These are phyloP conservation scores for Metopia argyrocephala DNA, from an alignment of 2,888 invertebrate species.

Conservation along the genomic window DNA sequence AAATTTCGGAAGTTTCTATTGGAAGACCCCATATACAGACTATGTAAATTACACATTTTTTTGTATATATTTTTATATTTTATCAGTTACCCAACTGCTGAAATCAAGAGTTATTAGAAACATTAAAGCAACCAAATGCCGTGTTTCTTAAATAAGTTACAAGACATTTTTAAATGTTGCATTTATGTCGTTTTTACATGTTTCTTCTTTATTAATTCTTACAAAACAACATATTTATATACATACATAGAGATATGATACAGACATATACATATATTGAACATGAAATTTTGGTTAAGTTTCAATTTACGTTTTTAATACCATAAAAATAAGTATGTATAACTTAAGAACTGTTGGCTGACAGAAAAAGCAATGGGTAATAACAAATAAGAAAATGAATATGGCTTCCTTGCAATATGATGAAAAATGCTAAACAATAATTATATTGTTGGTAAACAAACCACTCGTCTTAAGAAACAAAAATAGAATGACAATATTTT, in stretches of 20 bases:
- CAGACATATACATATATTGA: background rate
- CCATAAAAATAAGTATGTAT: background rate
- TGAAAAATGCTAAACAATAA: conserved; percentile 15
- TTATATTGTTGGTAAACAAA: background rate
- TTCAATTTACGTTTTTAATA: background rate
- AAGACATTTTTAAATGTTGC: too few species aligned
- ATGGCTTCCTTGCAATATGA: conserved; percentile 54
- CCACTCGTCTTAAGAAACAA: conserved; percentile 3
- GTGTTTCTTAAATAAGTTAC: too few species aligned
- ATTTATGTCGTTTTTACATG: too few species aligned
- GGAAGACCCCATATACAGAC: too few species aligned
- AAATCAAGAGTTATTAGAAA: too few species aligned
- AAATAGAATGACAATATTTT: conserved; percentile 43
- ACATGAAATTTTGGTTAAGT: background rate
- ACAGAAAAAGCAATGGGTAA: conserved; percentile 41
- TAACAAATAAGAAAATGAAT: conserved; percentile 1
- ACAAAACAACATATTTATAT: too few species aligned
- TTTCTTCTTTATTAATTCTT: too few species aligned
- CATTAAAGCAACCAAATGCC: too few species aligned
- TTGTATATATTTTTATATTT: too few species aligned
- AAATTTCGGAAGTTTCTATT: too few species aligned
- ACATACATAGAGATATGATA: background rate
- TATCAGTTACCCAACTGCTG: too few species aligned
- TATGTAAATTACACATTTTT: too few species aligned
- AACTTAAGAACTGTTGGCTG: conserved; percentile 15